phyloP scores from a whole-genome alignment of 2,888 invertebrate genomes.

The Melolontha melolontha region DNA sequence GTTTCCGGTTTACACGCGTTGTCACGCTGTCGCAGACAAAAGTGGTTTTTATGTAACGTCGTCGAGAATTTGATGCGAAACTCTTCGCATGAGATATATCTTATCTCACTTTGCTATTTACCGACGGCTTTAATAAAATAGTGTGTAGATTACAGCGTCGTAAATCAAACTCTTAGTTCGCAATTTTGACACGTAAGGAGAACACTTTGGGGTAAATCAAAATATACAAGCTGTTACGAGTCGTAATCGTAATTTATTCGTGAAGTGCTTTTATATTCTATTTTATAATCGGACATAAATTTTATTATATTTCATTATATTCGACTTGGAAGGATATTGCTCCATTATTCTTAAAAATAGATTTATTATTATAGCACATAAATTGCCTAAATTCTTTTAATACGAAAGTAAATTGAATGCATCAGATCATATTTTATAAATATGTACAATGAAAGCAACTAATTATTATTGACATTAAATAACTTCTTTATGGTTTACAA shows the following conservation, averaged over 20 bases:
- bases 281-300: too few species aligned
- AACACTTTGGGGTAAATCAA: too few species aligned
- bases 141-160: constrained; percentile 4
- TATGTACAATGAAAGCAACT: too few species aligned
- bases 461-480: too few species aligned
- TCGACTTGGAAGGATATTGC: too few species aligned
- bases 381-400: too few species aligned
- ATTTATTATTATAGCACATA: too few species aligned
- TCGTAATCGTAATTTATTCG: background rate
- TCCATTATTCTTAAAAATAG: too few species aligned
- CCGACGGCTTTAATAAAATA: constrained; percentile 22
- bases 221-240: background rate
- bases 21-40: constrained; percentile 17
- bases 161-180: constrained; percentile 20
- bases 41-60: constrained; percentile 11
- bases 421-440: too few species aligned
- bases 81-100: background rate
- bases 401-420: too few species aligned
- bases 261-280: background rate
- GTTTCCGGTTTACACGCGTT: background rate
- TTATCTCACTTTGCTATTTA: constrained; percentile 5
- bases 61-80: constrained; percentile 1
- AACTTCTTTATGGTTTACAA: too few species aligned
- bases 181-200: background rate
- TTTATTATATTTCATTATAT: too few species aligned